Conservation (phyloP, 1,140 invertebrate genomes). For the Homarus americanus region DNA sequence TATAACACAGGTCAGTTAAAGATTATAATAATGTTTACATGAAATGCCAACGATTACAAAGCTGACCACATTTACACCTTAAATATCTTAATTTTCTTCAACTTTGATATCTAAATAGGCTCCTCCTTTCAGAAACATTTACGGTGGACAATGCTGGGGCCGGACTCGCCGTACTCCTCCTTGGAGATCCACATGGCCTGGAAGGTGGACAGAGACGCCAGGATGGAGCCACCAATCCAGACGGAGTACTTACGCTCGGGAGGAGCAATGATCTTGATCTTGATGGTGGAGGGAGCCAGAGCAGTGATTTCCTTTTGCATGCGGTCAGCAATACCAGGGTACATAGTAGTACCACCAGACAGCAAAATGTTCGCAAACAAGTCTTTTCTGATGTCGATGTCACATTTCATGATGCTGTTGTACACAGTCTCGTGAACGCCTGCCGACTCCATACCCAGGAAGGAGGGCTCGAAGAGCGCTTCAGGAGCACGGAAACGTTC, state of each 20-base stretch:
- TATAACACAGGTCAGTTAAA: too few relatives aligned
- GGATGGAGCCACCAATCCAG: slow-evolving; percentile 81
- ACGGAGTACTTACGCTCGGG: slow-evolving; percentile 70
- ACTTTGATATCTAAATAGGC: too few relatives aligned
- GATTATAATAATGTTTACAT: too few relatives aligned
- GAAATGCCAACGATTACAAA: too few relatives aligned
- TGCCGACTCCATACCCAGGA: too few relatives aligned
- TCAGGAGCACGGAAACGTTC: slow-evolving; percentile 99
- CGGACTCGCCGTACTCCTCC: slow-evolving; percentile 78
- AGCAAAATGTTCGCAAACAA: slow-evolving; percentile 88
- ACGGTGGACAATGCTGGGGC: slow-evolving; percentile 75
- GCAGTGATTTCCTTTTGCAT: slow-evolving; percentile 88
- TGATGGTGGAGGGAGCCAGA: slow-evolving; percentile 90
- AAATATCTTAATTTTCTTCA: too few relatives aligned
- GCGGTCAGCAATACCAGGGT: slow-evolving; percentile 82
- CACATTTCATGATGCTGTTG: slow-evolving; percentile 90
- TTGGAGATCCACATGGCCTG: slow-evolving; percentile 96
- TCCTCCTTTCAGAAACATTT: too few relatives aligned
- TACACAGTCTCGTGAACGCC: slow-evolving; percentile 80
- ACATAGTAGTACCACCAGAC: slow-evolving; percentile 84
- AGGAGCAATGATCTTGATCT: slow-evolving; percentile 86
- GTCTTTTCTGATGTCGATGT: slow-evolving; percentile 83
- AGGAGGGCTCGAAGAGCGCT: slow-evolving; percentile 96
- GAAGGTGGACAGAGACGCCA: slow-evolving; percentile 91
- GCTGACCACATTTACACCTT: too few relatives aligned